Evolutionary conservation across 2,113 vertebrate genomes (phyloP).

Genomic region (Chaetorhynchus papuensis): DNA sequence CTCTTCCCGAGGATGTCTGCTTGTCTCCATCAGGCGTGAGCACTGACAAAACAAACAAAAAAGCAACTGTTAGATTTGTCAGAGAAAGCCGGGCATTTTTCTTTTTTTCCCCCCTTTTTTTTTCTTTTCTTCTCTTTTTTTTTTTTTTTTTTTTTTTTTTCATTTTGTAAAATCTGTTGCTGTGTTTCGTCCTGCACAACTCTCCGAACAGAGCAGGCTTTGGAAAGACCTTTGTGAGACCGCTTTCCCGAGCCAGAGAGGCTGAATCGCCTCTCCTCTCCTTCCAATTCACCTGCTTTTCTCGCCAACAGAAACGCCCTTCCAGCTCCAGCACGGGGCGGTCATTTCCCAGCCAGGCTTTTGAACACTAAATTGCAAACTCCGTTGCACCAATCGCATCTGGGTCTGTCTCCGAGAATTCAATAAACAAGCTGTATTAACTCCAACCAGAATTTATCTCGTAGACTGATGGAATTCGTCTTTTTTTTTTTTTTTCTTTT

Average conservation of each 20-base stretch:
- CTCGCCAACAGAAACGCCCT: neutral
- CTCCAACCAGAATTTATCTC: slow-evolving; percentile 52
- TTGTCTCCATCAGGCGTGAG: neutral
- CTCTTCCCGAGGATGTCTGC: neutral
- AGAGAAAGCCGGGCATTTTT: neutral
- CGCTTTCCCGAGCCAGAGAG: neutral
- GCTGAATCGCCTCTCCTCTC: neutral
- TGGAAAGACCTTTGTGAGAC: neutral
- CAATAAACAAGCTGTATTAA: slow-evolving; percentile 53
- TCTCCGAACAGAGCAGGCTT: neutral
- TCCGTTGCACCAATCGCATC: slow-evolving; percentile 8
- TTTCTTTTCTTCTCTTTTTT: neutral
- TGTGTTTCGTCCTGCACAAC: neutral
- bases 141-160: rapidly evolving
- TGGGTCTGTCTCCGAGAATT: slow-evolving; percentile 25
- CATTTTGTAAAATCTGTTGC: neutral
- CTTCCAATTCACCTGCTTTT: slow-evolving; percentile 38
- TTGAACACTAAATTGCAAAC: slow-evolving; percentile 24
- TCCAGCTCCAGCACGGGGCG: neutral
- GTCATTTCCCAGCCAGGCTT: neutral
- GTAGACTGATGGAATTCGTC: slow-evolving; percentile 46
- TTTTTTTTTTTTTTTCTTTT: neutral
- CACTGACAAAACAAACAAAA: neutral
- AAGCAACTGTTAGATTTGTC: neutral
- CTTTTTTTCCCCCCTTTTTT: neutral